A percentile compares a stretch with the other conserved stretches of the same genome.
These are phyloP conservation scores for Danio jaintianensis DNA, from an alignment of 2,797 vertebrate species.

Conservation along the genomic window DNA sequence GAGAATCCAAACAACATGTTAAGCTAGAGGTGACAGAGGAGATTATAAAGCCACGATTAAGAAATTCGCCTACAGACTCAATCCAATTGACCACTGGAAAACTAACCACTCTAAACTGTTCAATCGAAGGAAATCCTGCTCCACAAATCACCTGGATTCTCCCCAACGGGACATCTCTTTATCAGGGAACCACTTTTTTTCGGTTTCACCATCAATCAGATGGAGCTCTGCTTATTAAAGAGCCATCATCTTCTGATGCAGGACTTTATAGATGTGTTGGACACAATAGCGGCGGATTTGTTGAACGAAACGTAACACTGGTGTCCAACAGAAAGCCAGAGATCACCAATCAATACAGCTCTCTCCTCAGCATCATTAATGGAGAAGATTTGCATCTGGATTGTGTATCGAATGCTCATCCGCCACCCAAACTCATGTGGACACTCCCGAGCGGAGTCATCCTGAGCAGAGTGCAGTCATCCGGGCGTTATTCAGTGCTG, in stretches of 20 bases:
- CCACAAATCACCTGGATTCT: constrained; percentile 82
- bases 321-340: constrained; percentile 75
- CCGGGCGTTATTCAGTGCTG: constrained; percentile 76
- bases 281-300: constrained; percentile 74
- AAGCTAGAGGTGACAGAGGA: constrained; percentile 81
- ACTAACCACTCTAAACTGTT: constrained; percentile 82
- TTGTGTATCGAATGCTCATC: constrained; percentile 74
- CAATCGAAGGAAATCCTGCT: constrained; percentile 73
- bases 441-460: constrained; percentile 83
- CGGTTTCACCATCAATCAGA: constrained; percentile 75
- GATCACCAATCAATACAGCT: constrained; percentile 76
- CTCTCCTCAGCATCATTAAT: constrained; percentile 86
- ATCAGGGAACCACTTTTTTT: constrained; percentile 67
- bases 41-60: constrained; percentile 73
- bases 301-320: constrained; percentile 76
- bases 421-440: constrained; percentile 77
- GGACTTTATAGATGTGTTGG: constrained; percentile 82
- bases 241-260: constrained; percentile 69
- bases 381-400: constrained; percentile 88
- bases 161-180: constrained; percentile 78
- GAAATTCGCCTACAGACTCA: constrained; percentile 71
- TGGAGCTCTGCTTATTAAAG: constrained; percentile 77
- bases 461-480: constrained; percentile 77
- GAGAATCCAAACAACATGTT: constrained; percentile 82
- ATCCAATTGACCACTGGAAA: constrained; percentile 75